Evolutionary conservation across 2,113 vertebrate genomes (phyloP).

Genomic region (Dryoscopus gambensis): DNA sequence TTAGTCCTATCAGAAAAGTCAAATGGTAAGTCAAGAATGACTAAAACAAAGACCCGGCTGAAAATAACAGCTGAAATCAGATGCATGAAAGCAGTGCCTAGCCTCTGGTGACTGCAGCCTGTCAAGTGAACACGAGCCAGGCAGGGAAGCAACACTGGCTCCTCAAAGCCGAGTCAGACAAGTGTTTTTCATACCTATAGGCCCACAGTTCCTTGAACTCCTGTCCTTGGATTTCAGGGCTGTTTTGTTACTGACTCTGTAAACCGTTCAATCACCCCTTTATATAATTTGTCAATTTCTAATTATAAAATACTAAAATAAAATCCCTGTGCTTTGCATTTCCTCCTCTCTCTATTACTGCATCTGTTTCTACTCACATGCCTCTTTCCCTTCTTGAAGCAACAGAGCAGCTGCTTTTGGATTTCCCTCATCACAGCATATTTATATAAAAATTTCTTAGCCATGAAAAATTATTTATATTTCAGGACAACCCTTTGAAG

Average conservation of each 20-base stretch:
- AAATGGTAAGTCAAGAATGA: not conserved
- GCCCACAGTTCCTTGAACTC: not conserved
- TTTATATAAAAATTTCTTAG: conserved; percentile 37
- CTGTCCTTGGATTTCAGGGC: not conserved
- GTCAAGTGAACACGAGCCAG: not conserved
- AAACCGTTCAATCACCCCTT: not conserved
- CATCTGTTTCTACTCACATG: conserved; percentile 42
- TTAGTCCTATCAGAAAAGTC: not conserved
- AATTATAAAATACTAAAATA: conserved; percentile 37
- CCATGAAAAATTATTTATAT: conserved; percentile 43
- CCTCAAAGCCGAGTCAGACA: not conserved
- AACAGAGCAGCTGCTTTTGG: conserved; percentile 37
- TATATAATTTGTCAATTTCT: not conserved
- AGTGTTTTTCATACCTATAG: not conserved
- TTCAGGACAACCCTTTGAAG: conserved; percentile 38
- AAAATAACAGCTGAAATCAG: not conserved
- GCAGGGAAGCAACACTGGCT: not conserved
- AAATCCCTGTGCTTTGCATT: conserved; percentile 32
- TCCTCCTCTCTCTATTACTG: not conserved
- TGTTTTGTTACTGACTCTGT: not conserved
- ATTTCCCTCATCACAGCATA: conserved; percentile 54
- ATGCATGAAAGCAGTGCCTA: not conserved
- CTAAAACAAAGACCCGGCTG: not conserved
- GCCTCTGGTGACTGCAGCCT: not conserved
- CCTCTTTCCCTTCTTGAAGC: not conserved